Evolutionary conservation across 1,140 invertebrate genomes (phyloP), one percentile per base, ranked within the genome.

Genomic region (Hyles euphorbiae): DNA sequence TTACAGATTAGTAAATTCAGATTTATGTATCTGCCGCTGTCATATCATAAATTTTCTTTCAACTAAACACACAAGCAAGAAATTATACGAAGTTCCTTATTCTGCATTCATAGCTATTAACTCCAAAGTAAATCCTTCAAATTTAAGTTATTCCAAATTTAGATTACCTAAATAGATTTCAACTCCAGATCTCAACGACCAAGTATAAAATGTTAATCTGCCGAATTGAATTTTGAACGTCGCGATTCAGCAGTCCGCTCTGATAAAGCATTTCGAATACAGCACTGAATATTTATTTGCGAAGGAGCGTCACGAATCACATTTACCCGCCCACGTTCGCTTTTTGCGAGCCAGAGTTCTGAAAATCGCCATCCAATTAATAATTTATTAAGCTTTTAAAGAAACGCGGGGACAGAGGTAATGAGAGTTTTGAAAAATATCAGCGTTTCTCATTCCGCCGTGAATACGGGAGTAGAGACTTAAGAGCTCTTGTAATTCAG

Each of bases 371-470:
- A 54, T 60, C 68, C 68, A 77, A 74, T 80, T 81, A 80, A 81
- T 76, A 67, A 80, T 83, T 81, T 78, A 83, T 72, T 70, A 78
- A 68, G 72, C 75, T 76, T 69, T 80, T 74, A 77, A 72, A 76
- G 68, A 60, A 72, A 67, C 61, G 55, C 36, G 34, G 67, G 66
- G 65, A 73, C 57, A 72, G 56, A 56, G 56, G 69, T 76, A 78
- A 78, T 73, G 70, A 78, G 59, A 48, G 65, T 64, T 52, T 52
- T 56, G 73, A 72, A 76, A 70, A 64, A 60, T 67, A 65, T 65
- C 56, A 55, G 64, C 32, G 32, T 56, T 54, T 46, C 65, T 56
- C 49, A 58, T 44, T 63, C 67, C 65, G 49, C 70, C 61, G 53
- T 69, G 69, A 69, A 73, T 73, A 72, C 67, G 67, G 60, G 68